Conservation (phyloP, 92 coral and sea anemone species). For the Paramuricea clavata region DNA sequence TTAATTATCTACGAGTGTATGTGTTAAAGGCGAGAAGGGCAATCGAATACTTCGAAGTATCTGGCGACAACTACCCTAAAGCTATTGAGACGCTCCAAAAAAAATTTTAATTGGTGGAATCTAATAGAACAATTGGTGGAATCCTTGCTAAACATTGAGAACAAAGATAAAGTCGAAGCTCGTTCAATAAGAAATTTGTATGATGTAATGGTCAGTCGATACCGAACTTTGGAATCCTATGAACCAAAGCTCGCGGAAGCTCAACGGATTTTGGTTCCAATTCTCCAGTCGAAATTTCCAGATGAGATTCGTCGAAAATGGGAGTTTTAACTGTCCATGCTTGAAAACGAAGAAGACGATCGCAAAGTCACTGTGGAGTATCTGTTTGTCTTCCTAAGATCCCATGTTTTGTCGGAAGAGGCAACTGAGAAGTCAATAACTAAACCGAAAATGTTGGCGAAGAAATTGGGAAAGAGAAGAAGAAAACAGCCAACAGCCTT, state of each 20-base stretch:
- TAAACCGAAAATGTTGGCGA: background rate
- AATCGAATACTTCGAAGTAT: background rate
- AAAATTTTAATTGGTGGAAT: conserved; percentile 17
- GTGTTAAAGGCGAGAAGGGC: background rate
- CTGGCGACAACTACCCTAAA: background rate
- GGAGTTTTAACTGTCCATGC: conserved; percentile 16
- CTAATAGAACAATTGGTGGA: background rate
- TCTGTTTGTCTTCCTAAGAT: background rate
- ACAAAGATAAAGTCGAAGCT: conserved; percentile 30
- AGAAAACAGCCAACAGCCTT: background rate
- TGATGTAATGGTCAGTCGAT: conserved; percentile 33
- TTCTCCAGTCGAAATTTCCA: conserved; percentile 29
- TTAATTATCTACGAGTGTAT: conserved; percentile 21
- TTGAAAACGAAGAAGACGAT: conserved; percentile 40
- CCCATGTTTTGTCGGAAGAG: background rate
- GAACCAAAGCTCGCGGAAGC: conserved; percentile 1
- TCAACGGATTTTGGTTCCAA: conserved; percentile 28
- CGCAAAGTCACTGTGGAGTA: background rate
- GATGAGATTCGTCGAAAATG: conserved; percentile 33
- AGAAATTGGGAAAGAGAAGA: background rate
- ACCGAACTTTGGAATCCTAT: conserved; percentile 1
- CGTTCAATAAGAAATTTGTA: conserved; percentile 15
- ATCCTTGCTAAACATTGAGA: conserved; percentile 19
- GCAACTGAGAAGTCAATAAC: background rate
- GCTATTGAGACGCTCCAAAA: conserved; percentile 12